These are phyloP conservation scores for Psilanteris sp. DNA, from an alignment of 1,140 invertebrate genomes.

Conservation along the genomic window DNA sequence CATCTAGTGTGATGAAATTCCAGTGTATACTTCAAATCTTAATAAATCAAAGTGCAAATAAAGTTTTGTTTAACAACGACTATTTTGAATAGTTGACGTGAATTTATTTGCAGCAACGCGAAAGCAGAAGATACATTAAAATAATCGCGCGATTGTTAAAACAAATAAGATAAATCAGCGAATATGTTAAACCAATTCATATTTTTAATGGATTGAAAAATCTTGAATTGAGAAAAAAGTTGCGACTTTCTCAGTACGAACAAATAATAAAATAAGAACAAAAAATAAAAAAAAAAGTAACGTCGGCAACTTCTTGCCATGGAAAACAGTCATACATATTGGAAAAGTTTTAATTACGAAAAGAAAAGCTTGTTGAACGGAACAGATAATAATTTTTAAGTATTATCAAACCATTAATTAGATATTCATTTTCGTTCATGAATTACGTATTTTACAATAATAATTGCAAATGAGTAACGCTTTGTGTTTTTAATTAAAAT, in stretches of 20 bases:
- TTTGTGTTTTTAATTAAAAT: neutral
- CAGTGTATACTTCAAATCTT: slow-evolving; percentile 47
- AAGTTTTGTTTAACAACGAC: slow-evolving; percentile 39
- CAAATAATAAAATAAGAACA: too few species aligned
- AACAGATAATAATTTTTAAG: slow-evolving; percentile 14
- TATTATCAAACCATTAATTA: slow-evolving; percentile 13
- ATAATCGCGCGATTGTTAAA: too few species aligned
- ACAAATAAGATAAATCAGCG: neutral
- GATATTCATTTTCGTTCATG: neutral
- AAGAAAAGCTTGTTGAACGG: slow-evolving; percentile 21
- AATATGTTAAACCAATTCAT: too few species aligned
- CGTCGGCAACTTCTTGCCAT: slow-evolving; percentile 10
- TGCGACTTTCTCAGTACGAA: slow-evolving; percentile 17
- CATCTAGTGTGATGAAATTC: slow-evolving; percentile 40
- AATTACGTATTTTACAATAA: neutral
- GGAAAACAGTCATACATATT: slow-evolving; percentile 34
- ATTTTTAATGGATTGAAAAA: too few species aligned
- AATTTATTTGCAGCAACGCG: neutral
- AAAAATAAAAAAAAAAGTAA: slow-evolving; percentile 7
- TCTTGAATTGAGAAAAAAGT: too few species aligned
- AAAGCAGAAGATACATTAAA: too few species aligned
- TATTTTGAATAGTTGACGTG: neutral
- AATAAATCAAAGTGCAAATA: slow-evolving; percentile 52
- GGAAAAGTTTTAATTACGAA: slow-evolving; percentile 34
- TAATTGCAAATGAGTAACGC: neutral